Conservation (phyloP, 2,113 vertebrate genomes). For the Sisor rabdophorus region DNA sequence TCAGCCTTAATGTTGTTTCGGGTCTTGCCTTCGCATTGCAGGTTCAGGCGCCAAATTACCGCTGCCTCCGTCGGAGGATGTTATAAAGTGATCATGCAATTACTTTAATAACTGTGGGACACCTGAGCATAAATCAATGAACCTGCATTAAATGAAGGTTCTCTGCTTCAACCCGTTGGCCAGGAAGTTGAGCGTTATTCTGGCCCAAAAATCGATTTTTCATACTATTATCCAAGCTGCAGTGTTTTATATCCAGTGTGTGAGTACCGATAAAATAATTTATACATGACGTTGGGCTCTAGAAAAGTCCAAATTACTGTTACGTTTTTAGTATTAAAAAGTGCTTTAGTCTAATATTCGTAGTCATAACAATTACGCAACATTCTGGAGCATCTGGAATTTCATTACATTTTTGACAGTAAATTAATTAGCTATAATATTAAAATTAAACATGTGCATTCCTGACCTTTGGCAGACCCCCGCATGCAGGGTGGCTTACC, state of each 20-base stretch:
- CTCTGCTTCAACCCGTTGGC: conserved; percentile 42
- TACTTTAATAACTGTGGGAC: conserved; percentile 71
- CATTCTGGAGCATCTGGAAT: no score
- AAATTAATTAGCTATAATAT: no score
- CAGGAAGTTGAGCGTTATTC: conserved; percentile 36
- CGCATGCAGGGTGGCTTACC: no score
- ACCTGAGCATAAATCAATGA: conserved; percentile 71
- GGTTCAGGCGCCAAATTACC: conserved; percentile 55
- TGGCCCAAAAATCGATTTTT: conserved; percentile 3
- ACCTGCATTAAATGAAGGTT: conserved; percentile 65
- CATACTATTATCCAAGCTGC: not conserved
- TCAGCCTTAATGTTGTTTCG: conserved; percentile 64
- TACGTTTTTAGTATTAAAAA: not conserved
- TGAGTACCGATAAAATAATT: not conserved
- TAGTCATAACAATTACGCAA: no score
- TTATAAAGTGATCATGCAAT: conserved; percentile 76
- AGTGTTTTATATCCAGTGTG: not conserved
- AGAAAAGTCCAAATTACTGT: not conserved
- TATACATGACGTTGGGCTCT: not conserved
- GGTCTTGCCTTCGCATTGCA: conserved; percentile 47
- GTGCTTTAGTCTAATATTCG: no score
- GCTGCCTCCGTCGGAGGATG: conserved; percentile 58
- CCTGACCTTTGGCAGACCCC: no score
- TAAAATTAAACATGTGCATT: no score
- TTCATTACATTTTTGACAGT: no score